These are phyloP conservation scores for Dasysyrphus tricinctus DNA, from an alignment of 2,888 invertebrate genomes.

Conservation along the genomic window DNA sequence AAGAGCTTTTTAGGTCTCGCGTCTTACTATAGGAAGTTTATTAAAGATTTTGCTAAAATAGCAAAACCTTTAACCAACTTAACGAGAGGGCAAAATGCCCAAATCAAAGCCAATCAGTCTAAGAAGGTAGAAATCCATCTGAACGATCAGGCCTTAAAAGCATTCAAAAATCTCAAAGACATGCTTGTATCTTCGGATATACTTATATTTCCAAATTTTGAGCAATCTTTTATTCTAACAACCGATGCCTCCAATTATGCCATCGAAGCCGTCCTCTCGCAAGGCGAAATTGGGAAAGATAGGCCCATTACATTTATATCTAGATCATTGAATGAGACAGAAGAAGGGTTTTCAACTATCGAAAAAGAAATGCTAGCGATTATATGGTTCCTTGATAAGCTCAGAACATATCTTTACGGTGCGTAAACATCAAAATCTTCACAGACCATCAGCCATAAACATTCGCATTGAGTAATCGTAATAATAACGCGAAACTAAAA, in stretches of 20 bases:
- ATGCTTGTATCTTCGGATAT: conserved; percentile 25
- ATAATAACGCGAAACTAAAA: conserved; percentile 29
- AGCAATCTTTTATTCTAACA: conserved; percentile 34
- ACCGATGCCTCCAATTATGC: neutral
- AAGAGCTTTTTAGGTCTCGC: conserved; percentile 25
- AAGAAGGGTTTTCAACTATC: too few relatives aligned
- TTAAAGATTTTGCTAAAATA: conserved; percentile 5
- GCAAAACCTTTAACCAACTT: conserved; percentile 8
- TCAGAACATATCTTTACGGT: too few relatives aligned
- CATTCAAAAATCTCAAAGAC: conserved; percentile 40
- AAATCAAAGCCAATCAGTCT: conserved; percentile 1
- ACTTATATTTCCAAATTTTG: conserved; percentile 35
- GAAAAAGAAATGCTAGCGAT: too few relatives aligned
- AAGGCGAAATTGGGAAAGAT: too few relatives aligned
- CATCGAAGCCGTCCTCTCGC: too few relatives aligned
- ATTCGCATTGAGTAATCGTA: neutral
- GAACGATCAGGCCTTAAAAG: conserved; percentile 9
- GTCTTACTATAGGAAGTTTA: conserved; percentile 7
- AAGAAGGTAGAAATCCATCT: conserved; percentile 15
- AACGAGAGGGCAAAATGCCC: conserved; percentile 1
- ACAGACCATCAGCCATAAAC: too few relatives aligned
- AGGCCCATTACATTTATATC: too few relatives aligned
- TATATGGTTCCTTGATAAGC: too few relatives aligned
- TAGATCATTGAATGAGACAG: too few relatives aligned
- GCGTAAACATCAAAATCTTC: too few relatives aligned